A percentile compares a stretch with the other conserved stretches of the same genome.
Evolutionary conservation across 2,797 vertebrate genomes (phyloP).

Genomic region (Catamblyrhynchus diadema): DNA sequence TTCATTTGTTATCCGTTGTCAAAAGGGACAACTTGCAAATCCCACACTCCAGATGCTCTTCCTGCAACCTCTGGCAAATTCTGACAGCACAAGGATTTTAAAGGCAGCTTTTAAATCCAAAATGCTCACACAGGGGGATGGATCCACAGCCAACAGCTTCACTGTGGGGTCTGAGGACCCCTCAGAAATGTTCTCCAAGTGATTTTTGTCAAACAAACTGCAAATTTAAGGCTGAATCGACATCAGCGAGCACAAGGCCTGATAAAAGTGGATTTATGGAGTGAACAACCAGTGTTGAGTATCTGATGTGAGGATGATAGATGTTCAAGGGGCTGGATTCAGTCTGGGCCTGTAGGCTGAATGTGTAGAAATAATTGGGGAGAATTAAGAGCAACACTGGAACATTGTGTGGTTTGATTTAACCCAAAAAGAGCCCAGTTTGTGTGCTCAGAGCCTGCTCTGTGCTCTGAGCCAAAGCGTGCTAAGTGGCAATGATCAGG

Average conservation of each 20-base stretch:
- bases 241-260: background rate
- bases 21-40: background rate
- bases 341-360: background rate
- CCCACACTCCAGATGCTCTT: background rate
- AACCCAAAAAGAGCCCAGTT: background rate
- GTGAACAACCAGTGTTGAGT: background rate
- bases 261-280: slow-evolving; percentile 26
- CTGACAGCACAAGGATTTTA: background rate
- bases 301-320: background rate
- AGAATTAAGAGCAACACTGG: slow-evolving; percentile 7
- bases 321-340: background rate
- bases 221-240: background rate
- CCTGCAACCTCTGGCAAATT: background rate
- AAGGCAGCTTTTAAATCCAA: background rate
- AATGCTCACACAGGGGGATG: background rate
- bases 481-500: background rate
- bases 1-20: background rate
- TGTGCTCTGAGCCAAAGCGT: background rate
- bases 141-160: background rate
- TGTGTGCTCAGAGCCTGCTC: background rate
- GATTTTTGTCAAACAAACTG: slow-evolving; percentile 10
- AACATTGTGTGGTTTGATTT: slow-evolving; percentile 20
- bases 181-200: background rate
- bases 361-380: slow-evolving; percentile 3
- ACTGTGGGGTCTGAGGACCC: background rate